Evolutionary conservation across 1,140 invertebrate genomes (phyloP).

Genomic region (Drosophila nasuta): DNA sequence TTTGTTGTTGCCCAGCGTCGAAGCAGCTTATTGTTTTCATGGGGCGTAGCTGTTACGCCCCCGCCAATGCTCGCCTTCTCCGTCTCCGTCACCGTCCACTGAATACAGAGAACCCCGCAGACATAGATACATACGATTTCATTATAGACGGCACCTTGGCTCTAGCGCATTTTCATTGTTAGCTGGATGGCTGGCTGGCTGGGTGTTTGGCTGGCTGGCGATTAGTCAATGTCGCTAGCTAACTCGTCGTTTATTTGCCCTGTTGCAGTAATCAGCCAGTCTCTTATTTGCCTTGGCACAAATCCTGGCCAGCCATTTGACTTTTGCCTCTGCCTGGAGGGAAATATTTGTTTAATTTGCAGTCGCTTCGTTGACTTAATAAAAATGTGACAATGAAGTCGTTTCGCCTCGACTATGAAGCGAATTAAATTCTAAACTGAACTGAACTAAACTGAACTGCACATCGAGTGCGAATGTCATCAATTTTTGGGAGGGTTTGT

Average conservation of each 20-base stretch:
- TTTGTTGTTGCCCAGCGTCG: slow-evolving; percentile 56
- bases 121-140: slow-evolving; percentile 60
- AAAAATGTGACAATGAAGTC: slow-evolving; percentile 77
- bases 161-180: slow-evolving; percentile 8
- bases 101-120: neutral
- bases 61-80: neutral
- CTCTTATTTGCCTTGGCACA: slow-evolving; percentile 72
- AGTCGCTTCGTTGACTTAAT: slow-evolving; percentile 71
- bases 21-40: slow-evolving; percentile 70
- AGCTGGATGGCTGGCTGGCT: slow-evolving; percentile 36
- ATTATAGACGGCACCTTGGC: slow-evolving; percentile 61
- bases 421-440: slow-evolving; percentile 37
- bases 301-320: slow-evolving; percentile 69
- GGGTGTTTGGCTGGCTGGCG: slow-evolving; percentile 24
- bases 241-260: slow-evolving; percentile 56
- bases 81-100: neutral
- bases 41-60: slow-evolving; percentile 47
- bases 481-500: slow-evolving; percentile 66
- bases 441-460: slow-evolving; percentile 7
- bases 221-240: slow-evolving; percentile 66
- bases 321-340: slow-evolving; percentile 52
- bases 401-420: slow-evolving; percentile 52
- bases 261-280: slow-evolving; percentile 72
- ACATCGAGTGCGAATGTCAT: slow-evolving; percentile 56
- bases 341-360: slow-evolving; percentile 81